Base-by-base conservation (phyloP, 2,888 invertebrate genomes). In the Podotricha telesiphe region DNA sequence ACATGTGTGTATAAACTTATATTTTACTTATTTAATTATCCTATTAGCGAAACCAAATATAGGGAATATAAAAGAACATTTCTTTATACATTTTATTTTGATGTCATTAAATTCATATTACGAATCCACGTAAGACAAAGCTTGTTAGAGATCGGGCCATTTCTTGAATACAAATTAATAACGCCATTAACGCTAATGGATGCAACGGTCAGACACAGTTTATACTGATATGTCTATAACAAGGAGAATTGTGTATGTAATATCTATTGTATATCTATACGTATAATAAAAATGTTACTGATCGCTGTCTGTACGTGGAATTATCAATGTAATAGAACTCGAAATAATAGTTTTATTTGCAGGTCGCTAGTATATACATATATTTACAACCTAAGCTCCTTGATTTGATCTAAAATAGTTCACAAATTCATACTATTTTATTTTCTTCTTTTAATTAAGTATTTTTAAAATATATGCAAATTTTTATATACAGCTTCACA, bases 121-220 rank as follows among this genome's bases (percentile, higher is more conserved):
- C 17, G 19, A 48, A 15, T 62, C 47, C 22, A 22, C 15, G 48
- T 45, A 62, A 17, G 19, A 62, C 34, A 48, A 42, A n/a, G 48
- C 34, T 48, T 34, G 62, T 37, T 59, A 45, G 34, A 48, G 28
- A 48, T 62, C 62, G 37, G 37, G 47, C 48, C 19, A 62, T 48
- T 50, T 62, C 48, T 50, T 62, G 62, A 62, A 62, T 62, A 62
- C 48, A 62, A 37, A 62, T 62, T 62, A 62, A 62, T 62, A 62
- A 62, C 62, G 48, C 37, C 48, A 62, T 62, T 48, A 62, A 48
- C 62, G 47, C 47, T 62, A 62, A 62, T 62, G 48, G 62, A 62
- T 62, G 62, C 62, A 13, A 48, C 47, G 47, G 59, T n/a, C 59
- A n/a, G 42, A 10, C 22, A 45, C 55, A 34, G 55, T 55, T 19